Evolutionary conservation across 2,113 vertebrate genomes (phyloP).

Genomic region (Rostratula benghalensis): DNA sequence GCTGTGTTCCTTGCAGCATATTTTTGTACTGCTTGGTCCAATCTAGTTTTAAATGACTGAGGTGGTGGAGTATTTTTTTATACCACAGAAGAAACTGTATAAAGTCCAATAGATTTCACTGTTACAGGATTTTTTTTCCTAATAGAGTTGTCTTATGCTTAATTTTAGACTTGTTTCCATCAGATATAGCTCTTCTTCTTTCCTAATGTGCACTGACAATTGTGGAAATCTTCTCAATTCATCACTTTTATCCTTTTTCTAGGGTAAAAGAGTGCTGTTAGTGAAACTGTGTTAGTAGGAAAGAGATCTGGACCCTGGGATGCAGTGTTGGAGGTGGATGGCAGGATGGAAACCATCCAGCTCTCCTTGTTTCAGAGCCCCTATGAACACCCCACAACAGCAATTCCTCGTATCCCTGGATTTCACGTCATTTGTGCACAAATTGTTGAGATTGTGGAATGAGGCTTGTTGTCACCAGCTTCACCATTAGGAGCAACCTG

Average conservation of each 20-base stretch:
- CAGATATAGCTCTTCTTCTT: not conserved
- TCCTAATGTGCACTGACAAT: not conserved
- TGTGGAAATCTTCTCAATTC: not conserved
- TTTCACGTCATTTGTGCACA: not conserved
- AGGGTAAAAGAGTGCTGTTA: not conserved
- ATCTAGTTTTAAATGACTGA: not conserved
- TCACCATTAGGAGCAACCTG: not conserved
- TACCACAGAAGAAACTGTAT: not conserved
- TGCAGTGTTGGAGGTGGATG: not conserved
- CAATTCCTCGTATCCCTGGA: not conserved
- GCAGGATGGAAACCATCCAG: not conserved
- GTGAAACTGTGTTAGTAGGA: not conserved
- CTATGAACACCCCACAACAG: rapidly evolving
- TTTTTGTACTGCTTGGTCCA: not conserved
- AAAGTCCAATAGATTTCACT: not conserved
- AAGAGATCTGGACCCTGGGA: not conserved
- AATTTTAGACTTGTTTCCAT: not conserved
- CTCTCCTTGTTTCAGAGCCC: not conserved
- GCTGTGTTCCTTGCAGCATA: not conserved
- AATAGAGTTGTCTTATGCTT: not conserved
- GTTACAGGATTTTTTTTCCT: not conserved
- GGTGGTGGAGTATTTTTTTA: not conserved
- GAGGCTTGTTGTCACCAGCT: not conserved
- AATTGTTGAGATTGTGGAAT: not conserved
- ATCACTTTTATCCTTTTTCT: not conserved